phyloP scores from a whole-genome alignment of 2,888 invertebrate genomes.

The Plagodis dolabraria region DNA sequence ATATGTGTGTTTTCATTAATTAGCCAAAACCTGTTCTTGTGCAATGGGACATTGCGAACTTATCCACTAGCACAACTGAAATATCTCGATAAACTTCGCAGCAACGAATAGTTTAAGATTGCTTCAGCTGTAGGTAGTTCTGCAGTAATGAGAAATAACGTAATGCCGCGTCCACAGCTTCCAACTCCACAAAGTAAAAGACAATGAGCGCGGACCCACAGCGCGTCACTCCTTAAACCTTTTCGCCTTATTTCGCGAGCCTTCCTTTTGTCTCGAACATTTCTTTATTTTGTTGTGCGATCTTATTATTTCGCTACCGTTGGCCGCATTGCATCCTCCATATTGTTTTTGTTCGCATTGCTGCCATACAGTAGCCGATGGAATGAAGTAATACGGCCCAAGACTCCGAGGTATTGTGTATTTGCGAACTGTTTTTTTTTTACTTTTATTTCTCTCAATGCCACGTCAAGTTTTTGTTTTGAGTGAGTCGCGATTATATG shows the following conservation, averaged over 20 bases:
- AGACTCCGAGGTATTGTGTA: slow-evolving; percentile 78
- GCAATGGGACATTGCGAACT: too few species aligned
- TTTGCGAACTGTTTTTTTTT: slow-evolving; percentile 64
- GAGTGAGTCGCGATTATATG: slow-evolving; percentile 55
- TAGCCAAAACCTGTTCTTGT: too few species aligned
- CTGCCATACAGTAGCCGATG: slow-evolving; percentile 59
- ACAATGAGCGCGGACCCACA: slow-evolving; percentile 80
- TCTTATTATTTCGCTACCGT: slow-evolving; percentile 85
- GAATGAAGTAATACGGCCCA: slow-evolving; percentile 81
- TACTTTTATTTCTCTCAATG: slow-evolving; percentile 58
- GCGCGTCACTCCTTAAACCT: slow-evolving; percentile 81
- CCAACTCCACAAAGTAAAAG: slow-evolving; percentile 44
- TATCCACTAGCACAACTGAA: too few species aligned
- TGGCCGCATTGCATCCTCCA: slow-evolving; percentile 73
- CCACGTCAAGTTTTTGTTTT: slow-evolving; percentile 65
- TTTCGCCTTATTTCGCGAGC: slow-evolving; percentile 82
- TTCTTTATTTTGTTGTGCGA: slow-evolving; percentile 84
- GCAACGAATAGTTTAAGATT: too few species aligned
- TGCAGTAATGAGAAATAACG: neutral
- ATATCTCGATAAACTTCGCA: too few species aligned
- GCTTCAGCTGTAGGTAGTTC: too few species aligned
- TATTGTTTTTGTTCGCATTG: slow-evolving; percentile 76
- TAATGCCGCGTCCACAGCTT: slow-evolving; percentile 55
- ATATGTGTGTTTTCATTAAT: too few species aligned
- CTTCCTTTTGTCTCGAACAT: slow-evolving; percentile 81